Conservation (phyloP, 1,140 invertebrate genomes). For the Calliopsis andreniformis region DNA sequence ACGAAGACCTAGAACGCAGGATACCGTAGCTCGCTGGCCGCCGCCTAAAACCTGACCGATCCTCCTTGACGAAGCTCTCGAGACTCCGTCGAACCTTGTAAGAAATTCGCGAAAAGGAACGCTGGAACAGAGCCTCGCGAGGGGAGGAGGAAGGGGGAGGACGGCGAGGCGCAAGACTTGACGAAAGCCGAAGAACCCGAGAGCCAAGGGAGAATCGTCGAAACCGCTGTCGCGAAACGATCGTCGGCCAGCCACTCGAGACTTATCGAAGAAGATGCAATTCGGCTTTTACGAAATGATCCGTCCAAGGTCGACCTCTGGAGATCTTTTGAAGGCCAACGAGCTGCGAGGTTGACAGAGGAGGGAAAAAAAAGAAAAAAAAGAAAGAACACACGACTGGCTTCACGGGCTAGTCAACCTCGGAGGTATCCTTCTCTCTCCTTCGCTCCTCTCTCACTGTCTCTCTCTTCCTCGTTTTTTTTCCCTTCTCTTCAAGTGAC, state of each 20-base stretch:
- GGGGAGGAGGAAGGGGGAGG: too few species aligned
- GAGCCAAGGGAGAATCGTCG: background rate
- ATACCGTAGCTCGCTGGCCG: constrained; percentile 54
- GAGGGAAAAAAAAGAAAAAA: constrained; percentile 1
- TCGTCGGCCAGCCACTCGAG: constrained; percentile 23
- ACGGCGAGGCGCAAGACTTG: too few species aligned
- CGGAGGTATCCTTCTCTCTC: background rate
- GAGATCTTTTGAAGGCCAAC: constrained; percentile 46
- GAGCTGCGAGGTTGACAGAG: constrained; percentile 18
- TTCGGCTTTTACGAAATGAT: constrained; percentile 47
- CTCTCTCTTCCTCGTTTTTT: too few species aligned
- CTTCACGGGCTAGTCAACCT: background rate
- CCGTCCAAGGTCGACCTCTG: constrained; percentile 51
- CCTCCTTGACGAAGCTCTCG: background rate
- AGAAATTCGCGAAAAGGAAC: too few species aligned
- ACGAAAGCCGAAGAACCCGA: background rate
- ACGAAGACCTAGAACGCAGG: constrained; percentile 80
- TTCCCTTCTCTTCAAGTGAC: background rate
- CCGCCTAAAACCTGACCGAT: background rate
- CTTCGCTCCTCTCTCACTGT: too few species aligned
- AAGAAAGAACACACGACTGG: background rate
- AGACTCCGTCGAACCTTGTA: too few species aligned
- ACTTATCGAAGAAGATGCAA: constrained; percentile 49
- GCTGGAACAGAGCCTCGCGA: too few species aligned
- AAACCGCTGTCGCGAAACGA: constrained; percentile 10